Evolutionary conservation across 2,113 vertebrate genomes (phyloP), one percentile per base, ranked within the genome.

Genomic region (Planiliza haematocheilus): DNA sequence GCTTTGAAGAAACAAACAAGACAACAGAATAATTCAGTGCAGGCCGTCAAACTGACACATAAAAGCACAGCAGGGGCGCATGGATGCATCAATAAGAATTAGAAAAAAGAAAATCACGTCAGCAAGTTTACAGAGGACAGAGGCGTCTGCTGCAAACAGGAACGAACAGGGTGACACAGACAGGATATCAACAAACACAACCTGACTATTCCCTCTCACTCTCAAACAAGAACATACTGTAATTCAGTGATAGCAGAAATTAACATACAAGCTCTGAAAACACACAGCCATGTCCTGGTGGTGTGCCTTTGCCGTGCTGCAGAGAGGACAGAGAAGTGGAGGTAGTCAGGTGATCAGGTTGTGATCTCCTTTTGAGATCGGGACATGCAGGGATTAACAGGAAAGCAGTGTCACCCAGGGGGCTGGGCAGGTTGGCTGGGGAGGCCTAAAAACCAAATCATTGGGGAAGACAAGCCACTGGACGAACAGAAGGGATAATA

Each of bases 1-100:
- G 94, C 98, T 99, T 86, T 70, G 92, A 91, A 59, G 56, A 83
- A 66, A 86, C 38, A 87, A 84, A 80, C 53, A 67, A 63, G 17
- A 82, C 36, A 66, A 88, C 49, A 64, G 24, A 56, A 59, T 58
- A 72, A 60, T 71, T 84, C 70, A 88, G 74, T 62, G 72, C 53
- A 67, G 65, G 46, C 74, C 10, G 16, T 71, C 69, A 70, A 61
- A 72, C n/a, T 13, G 30, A 66, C 52, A 61, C 36, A 70, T 46
- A 74, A 79, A 79, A 82, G 70, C 79, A 81, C 81, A 74, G 66
- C 73, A 64, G 81, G 75, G 69, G 60, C 4, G 50, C 46, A 64
- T 34, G 21, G 70, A 78, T 49, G 65, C 79, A 67, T 87, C 78
- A 81, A 46, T 73, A 71, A 65, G 68, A 81, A 83, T 57, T 60